A percentile compares a stretch with the other conserved stretches of the same genome.
These are phyloP conservation scores for Danio rerio DNA, from an alignment of 2,113 vertebrate species.

Conservation along the genomic window GRCz12tu NC_133186.1:27069001-27069500, in stretches of 20 bases:
- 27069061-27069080: too few relatives aligned
- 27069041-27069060: too few relatives aligned
- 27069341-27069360: conserved; percentile 11
- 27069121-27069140: too few relatives aligned
- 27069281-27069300: not conserved
- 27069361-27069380: conserved; percentile 12
- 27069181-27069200: too few relatives aligned
- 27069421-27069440: conserved; percentile 24
- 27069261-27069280: not conserved
- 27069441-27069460: conserved; percentile 23
- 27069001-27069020: too few relatives aligned
- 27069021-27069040: too few relatives aligned
- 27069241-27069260: conserved; percentile 3
- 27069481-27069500: conserved; percentile 13
- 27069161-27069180: too few relatives aligned
- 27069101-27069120: too few relatives aligned
- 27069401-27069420: conserved; percentile 32
- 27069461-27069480: not conserved
- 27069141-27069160: too few relatives aligned
- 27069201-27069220: not conserved
- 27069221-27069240: not conserved
- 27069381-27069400: conserved; percentile 25
- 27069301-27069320: conserved; percentile 14
- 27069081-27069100: too few relatives aligned
- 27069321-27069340: conserved; percentile 33